Evolutionary conservation across 1,140 invertebrate species (phyloP).

Genomic region (Platyscapa corneri): DNA sequence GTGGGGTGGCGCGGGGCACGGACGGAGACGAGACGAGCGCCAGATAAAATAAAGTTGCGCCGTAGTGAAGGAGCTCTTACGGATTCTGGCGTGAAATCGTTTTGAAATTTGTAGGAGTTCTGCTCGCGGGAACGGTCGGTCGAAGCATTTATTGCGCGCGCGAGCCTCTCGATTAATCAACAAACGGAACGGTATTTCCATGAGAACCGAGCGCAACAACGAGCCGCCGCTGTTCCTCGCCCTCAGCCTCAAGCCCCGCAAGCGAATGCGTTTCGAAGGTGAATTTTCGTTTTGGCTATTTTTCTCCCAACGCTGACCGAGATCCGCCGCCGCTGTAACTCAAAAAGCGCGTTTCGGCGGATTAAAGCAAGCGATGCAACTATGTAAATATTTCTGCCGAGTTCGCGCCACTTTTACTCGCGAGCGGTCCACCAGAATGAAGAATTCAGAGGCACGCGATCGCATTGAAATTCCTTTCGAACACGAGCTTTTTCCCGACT

Average conservation of each 20-base stretch:
- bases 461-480: background rate
- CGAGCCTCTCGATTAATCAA: constrained; percentile 41
- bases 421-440: no score
- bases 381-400: no score
- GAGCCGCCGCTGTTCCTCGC: no score
- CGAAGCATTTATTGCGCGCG: constrained; percentile 49
- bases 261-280: background rate
- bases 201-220: background rate
- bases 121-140: constrained; percentile 14
- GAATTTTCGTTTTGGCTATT: background rate
- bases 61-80: background rate
- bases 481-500: background rate
- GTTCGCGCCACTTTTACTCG: no score
- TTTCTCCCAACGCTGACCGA: background rate
- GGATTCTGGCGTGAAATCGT: constrained; percentile 23
- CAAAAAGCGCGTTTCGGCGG: background rate
- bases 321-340: background rate
- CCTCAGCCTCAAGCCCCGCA: no score
- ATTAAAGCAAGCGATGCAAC: no score
- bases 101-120: constrained; percentile 29
- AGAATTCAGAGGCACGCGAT: no score
- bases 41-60: constrained; percentile 45
- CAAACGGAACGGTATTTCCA: constrained; percentile 33
- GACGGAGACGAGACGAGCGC: constrained; percentile 28
- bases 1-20: background rate